Evolutionary conservation across 1,140 invertebrate genomes (phyloP).

Genomic region (Hermatobates lingyangjiaoensis): DNA sequence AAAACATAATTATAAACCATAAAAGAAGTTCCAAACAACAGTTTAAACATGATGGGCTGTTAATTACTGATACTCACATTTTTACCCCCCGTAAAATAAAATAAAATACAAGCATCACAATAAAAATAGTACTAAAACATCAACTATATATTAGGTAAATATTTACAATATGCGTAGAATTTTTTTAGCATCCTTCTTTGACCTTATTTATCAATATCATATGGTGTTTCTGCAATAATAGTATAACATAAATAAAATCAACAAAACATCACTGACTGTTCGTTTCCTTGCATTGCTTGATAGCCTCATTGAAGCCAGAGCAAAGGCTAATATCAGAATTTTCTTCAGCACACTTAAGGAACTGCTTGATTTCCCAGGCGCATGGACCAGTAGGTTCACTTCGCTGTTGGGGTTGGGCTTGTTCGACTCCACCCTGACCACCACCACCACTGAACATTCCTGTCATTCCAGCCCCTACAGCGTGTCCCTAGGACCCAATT

Average conservation of each 20-base stretch:
- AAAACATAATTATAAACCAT: no score
- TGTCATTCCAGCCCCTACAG: slow-evolving; percentile 64
- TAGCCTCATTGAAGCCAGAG: slow-evolving; percentile 81
- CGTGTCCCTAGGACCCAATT: slow-evolving; percentile 41
- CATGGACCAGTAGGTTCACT: slow-evolving; percentile 44
- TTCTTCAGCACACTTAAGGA: slow-evolving; percentile 68
- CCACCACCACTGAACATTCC: slow-evolving; percentile 60
- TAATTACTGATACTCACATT: no score
- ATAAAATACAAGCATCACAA: no score
- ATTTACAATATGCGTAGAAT: no score
- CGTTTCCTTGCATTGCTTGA: slow-evolving; percentile 64
- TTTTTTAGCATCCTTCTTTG: no score
- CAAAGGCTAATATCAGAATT: slow-evolving; percentile 69
- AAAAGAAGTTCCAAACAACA: no score
- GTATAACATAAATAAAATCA: background rate
- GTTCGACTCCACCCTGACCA: slow-evolving; percentile 17
- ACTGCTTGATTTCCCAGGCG: slow-evolving; percentile 77
- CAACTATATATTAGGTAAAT: no score
- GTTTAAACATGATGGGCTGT: no score
- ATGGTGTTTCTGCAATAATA: no score
- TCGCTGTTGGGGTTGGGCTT: slow-evolving; percentile 20
- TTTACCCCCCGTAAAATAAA: no score
- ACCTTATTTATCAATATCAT: no score
- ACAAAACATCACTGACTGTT: slow-evolving; percentile 25
- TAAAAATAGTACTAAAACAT: no score